Evolutionary conservation across 2,888 invertebrate species (phyloP), one percentile per base, ranked within the genome.

Genomic region (Loripinus fragilis): DNA sequence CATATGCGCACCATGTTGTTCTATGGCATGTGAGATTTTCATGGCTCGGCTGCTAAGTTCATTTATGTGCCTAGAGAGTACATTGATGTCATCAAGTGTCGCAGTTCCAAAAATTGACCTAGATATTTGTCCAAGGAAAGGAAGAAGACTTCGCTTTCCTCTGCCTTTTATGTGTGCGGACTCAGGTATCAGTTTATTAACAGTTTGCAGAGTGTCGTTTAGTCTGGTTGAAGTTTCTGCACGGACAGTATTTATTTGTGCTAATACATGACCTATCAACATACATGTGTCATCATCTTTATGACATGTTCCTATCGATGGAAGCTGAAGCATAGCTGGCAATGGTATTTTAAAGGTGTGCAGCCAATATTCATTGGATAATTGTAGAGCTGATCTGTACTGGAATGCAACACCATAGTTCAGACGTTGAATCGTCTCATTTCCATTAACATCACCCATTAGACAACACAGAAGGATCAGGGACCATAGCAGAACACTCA

Each of bases 291-390:
- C 33, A 15, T 69, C 52, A 35, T 70, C 38, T 70, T 70, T 52
- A 52, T 48, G 35, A 70, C 70, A 52, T 10, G 52, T 30, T 7
- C 45, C 52, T 10, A 70, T 50, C 3, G 23, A 38, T 8, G 70
- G 35, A 12, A 50, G n/a, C 35, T 38, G n/a, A 2, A 70, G 20
- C n/a, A 45, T 15, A 25, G 23, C 41, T 55, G 70, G 67, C 41
- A 67, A 10, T 28, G 42, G 41, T 28, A 67, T n/a, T 42, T 67
- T 23, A 28, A n/a, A 67, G 12, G 67, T 67, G 42, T 67, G 67
- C 23, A 67, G 23, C 67, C 67, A 67, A 17, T 67, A 67, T 67
- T 67, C 67, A 28, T 45, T 67, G 5, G 42, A 41, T 67, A 67
- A 33, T 5, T n/a, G 8, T 17, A 67, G 17, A 2, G 1, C 28